A percentile compares a stretch with the other conserved stretches of the same genome.
These are phyloP conservation scores for Cairina moschata DNA, from an alignment of 2,113 vertebrate species.

Conservation along the genomic window DNA sequence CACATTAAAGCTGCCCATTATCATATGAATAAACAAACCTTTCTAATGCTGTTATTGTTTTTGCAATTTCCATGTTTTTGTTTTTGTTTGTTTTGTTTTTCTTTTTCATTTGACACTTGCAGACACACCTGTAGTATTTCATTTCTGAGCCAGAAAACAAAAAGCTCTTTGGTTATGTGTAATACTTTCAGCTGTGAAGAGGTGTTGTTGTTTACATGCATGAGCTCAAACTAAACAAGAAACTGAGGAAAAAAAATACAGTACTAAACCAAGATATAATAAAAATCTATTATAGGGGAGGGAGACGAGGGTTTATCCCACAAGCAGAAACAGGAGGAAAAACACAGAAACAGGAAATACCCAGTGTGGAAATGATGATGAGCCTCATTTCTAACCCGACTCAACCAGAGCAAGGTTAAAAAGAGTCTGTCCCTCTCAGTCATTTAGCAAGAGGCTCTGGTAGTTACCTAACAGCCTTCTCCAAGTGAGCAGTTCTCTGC, in stretches of 20 bases:
- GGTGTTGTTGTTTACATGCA: background rate
- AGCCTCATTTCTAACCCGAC: background rate
- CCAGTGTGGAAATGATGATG: background rate
- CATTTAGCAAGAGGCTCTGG: background rate
- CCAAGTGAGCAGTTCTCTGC: background rate
- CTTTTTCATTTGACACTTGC: background rate
- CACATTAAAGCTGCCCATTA: slow-evolving; percentile 55
- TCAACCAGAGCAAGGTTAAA: background rate
- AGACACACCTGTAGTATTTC: slow-evolving; percentile 32
- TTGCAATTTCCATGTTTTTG: background rate
- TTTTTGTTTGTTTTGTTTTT: background rate
- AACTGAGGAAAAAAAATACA: background rate
- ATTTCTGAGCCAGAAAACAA: background rate
- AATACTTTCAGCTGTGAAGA: background rate
- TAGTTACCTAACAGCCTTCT: background rate
- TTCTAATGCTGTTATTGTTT: slow-evolving; percentile 31
- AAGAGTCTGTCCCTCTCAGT: background rate
- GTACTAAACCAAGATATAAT: background rate
- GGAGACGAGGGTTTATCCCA: background rate
- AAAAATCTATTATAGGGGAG: background rate
- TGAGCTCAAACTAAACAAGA: background rate
- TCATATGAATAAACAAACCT: slow-evolving; percentile 60
- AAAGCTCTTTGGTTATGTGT: background rate
- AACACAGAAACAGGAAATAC: background rate
- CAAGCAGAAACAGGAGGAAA: background rate